Base-by-base conservation (phyloP, 1,140 invertebrate genomes). In the Zaprionus capensis region DNA sequence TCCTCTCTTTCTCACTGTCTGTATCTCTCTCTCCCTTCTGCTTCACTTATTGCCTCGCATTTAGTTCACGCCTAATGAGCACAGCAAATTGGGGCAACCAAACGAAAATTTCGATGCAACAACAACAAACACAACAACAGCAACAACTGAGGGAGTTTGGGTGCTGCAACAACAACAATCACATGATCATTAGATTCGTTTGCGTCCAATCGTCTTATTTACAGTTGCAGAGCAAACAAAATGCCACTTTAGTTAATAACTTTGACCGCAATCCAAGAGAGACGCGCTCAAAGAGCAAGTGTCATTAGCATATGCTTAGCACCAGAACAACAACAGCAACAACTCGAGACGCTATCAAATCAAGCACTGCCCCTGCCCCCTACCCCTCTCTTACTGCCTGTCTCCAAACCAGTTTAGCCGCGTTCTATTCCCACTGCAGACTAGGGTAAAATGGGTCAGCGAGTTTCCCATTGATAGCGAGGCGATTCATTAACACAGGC, bases 301-400 rank as follows among this genome's bases (percentile, higher is more conserved):
- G 68, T 68, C 85, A 87, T 88, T 88, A 84, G 84, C 84, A 88
- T 88, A 81, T 84, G 83, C 84, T 88, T 88, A 84, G 78, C 85
- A 88, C 81, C 65, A 87, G 80, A 86, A 87, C 77, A 64, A 63
- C 17, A 57, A 49, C 26, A 75, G 14, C 34, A 36, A 58, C 20
- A 7, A 38, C 31, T 15, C 15, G 34, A 57, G 41, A 41, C 24
- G 57, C 26, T 20, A n/a, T 20, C 17, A 26, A n/a, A 61, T 22
- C 12, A 61, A 41, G 6, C 17, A 6, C 15, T n/a, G 15, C 41
- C 5, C 15, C 41, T 44, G 1, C 41, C 41, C 41, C 41, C 41
- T 17, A 5, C 36, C 11, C 34, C 36, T 38, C 12, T 14, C 12
- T 14, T 14, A 14, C 36, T 15, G 14, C 4, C 15, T 49, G 46